Conservation (phyloP, 2,888 invertebrate species). For the Alsophila aescularia region DNA sequence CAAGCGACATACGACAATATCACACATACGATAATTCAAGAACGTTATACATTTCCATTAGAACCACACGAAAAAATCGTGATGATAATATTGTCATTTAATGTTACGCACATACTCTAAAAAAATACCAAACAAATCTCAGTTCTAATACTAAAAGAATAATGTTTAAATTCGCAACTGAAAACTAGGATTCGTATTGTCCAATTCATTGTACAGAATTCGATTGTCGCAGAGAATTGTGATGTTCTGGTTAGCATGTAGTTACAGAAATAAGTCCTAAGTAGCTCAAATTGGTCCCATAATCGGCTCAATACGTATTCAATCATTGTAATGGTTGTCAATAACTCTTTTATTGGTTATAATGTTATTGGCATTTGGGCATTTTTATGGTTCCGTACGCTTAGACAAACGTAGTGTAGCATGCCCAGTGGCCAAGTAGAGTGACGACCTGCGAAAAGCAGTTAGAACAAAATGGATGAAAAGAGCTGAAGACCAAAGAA, state of each 20-base stretch:
- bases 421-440: too few species aligned
- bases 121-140: neutral
- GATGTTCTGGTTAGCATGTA: constrained; percentile 58
- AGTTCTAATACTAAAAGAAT: neutral
- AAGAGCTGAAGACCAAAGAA: too few species aligned
- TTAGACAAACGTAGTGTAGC: too few species aligned
- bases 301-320: constrained; percentile 37
- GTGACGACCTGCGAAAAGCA: too few species aligned
- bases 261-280: constrained; percentile 35
- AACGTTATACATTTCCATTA: constrained; percentile 50
- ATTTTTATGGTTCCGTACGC: too few species aligned
- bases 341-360: neutral
- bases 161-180: constrained; percentile 2
- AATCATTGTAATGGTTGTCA: constrained; percentile 46
- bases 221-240: constrained; percentile 60
- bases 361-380: neutral
- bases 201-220: constrained; percentile 6
- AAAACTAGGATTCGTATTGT: neutral
- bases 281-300: constrained; percentile 42
- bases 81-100: constrained; percentile 49
- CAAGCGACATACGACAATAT: constrained; percentile 63
- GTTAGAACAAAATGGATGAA: too few species aligned
- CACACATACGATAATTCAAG: constrained; percentile 43
- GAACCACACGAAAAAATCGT: constrained; percentile 53
- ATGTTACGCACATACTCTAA: constrained; percentile 30